phyloP scores from a whole-genome alignment of 2,797 vertebrate species.

The Bradypodion pumilum region DNA sequence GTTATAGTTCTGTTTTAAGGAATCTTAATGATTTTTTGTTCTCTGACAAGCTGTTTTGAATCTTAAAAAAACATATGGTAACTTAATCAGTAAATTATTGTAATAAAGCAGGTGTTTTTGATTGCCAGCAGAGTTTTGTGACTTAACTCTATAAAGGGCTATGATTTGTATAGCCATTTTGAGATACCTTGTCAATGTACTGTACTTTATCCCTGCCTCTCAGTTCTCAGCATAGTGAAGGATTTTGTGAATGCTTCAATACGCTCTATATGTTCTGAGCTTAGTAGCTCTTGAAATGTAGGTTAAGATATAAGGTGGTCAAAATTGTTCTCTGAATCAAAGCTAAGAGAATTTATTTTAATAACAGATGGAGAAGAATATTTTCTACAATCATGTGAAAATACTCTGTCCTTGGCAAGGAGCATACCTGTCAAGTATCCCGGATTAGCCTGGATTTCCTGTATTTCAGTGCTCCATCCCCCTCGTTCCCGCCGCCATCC shows the following conservation, averaged over 20 bases:
- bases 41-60: constrained; percentile 43
- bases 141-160: constrained; percentile 2
- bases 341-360: too few relatives aligned
- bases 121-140: too few relatives aligned
- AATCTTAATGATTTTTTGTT: constrained; percentile 60
- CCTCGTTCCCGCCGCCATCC: too few relatives aligned
- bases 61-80: constrained; percentile 49
- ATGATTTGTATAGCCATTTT: background rate
- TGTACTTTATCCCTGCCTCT: too few relatives aligned
- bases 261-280: background rate
- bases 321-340: background rate
- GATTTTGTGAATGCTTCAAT: background rate
- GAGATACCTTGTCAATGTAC: background rate
- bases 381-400: background rate
- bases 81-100: constrained; percentile 37
- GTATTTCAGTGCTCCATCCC: too few relatives aligned
- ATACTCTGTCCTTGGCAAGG: background rate
- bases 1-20: constrained; percentile 60
- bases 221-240: background rate
- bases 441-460: too few relatives aligned
- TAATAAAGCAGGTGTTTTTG: constrained; percentile 40
- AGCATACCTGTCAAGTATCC: too few relatives aligned
- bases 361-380: constrained; percentile 1
- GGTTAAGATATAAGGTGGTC: background rate
- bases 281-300: background rate